phyloP scores from a whole-genome alignment of 1,140 invertebrate genomes.

The Anastatus disparis region DNA sequence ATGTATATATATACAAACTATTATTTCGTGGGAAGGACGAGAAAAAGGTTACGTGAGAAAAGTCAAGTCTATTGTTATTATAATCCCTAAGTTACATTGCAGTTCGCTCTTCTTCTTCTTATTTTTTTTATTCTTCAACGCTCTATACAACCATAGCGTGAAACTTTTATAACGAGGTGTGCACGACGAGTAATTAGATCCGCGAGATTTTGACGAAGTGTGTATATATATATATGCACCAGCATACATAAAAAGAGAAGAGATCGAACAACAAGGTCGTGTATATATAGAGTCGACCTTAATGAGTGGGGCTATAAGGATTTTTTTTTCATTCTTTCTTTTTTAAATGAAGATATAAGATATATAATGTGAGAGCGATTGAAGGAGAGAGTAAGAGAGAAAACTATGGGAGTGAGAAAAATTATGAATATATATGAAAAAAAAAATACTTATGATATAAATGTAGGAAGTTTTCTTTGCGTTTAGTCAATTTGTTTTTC shows the following conservation, averaged over 20 bases:
- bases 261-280: constrained; percentile 61
- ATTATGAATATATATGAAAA: too few species aligned
- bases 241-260: too few species aligned
- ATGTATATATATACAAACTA: too few species aligned
- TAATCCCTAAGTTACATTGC: not conserved
- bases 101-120: not conserved
- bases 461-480: too few species aligned
- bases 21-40: not conserved
- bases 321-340: too few species aligned
- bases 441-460: too few species aligned
- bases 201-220: constrained; percentile 36
- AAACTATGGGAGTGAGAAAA: too few species aligned
- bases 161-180: constrained; percentile 38
- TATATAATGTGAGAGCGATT: not conserved
- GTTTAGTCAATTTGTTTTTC: too few species aligned
- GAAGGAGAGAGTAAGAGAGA: not conserved
- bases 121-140: not conserved
- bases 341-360: not conserved
- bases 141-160: constrained; percentile 12
- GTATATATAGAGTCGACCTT: too few species aligned
- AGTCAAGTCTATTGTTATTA: not conserved
- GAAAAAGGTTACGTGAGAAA: constrained; percentile 49
- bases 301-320: constrained; percentile 55
- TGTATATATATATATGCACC: too few species aligned
- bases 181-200: constrained; percentile 55